phyloP scores from a whole-genome alignment of 1,140 invertebrate species.

The Oreohelix idahoensis region DNA sequence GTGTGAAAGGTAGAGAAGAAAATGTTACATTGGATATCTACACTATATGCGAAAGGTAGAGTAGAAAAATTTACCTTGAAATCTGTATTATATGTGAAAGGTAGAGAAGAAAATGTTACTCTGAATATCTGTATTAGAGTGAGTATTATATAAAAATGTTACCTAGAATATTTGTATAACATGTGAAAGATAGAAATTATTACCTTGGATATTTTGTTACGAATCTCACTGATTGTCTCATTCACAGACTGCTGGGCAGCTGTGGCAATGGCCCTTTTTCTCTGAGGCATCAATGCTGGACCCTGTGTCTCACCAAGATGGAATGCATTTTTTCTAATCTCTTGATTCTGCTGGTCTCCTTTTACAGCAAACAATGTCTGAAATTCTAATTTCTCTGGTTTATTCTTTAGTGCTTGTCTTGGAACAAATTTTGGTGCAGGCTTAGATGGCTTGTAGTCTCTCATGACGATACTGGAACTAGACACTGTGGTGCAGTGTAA shows the following conservation, averaged over 20 bases:
- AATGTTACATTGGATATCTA: no score
- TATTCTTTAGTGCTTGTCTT: constrained; percentile 54
- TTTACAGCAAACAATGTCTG: neutral
- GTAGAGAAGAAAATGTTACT: no score
- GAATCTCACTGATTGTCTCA: constrained; percentile 52
- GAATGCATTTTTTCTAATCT: constrained; percentile 58
- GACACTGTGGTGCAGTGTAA: neutral
- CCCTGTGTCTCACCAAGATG: constrained; percentile 56
- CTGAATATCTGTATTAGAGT: no score
- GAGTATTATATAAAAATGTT: no score
- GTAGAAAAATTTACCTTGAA: no score
- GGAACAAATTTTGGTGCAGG: constrained; percentile 62
- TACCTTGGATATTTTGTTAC: constrained; percentile 59
- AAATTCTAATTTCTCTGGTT: constrained; percentile 33
- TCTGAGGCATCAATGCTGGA: constrained; percentile 30
- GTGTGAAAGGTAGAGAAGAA: no score
- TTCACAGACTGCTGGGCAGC: constrained; percentile 51
- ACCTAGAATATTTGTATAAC: no score
- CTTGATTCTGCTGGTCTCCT: constrained; percentile 47
- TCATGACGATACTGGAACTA: constrained; percentile 47
- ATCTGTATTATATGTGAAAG: no score
- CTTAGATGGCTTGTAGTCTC: constrained; percentile 48
- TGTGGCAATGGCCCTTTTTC: constrained; percentile 25
- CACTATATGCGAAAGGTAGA: no score
- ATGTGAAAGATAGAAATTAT: neutral